phyloP scores from a whole-genome alignment of 1,140 invertebrate genomes.

The Lutraria rhynchaena region DNA sequence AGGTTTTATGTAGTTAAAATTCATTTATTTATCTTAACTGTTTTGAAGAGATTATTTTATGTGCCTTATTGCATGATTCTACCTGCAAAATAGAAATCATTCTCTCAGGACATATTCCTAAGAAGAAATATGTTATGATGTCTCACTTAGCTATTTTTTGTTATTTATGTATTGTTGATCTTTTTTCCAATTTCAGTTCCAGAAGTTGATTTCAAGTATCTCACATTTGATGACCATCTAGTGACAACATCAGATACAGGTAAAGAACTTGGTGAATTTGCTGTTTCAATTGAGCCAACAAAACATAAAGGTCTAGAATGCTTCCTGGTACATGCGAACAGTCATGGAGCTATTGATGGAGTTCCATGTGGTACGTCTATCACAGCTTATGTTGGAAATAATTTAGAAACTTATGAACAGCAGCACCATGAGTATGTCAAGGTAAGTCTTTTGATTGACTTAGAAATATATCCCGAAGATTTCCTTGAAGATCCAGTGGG shows the following conservation, averaged over 20 bases:
- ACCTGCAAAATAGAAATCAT: not conserved
- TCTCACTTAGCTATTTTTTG: too few species aligned
- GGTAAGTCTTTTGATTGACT: constrained; percentile 64
- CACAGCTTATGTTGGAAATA: constrained; percentile 78
- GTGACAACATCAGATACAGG: constrained; percentile 81
- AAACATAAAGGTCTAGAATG: constrained; percentile 76
- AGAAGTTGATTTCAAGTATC: constrained; percentile 79
- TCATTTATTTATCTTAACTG: not conserved
- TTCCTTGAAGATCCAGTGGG: too few species aligned
- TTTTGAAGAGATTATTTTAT: not conserved
- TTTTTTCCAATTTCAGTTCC: constrained; percentile 66
- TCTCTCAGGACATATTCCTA: constrained; percentile 13
- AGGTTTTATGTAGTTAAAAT: not conserved
- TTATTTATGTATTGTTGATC: too few species aligned
- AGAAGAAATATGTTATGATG: too few species aligned
- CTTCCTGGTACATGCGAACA: constrained; percentile 81
- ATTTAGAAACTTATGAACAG: constrained; percentile 81
- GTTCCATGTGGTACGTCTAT: constrained; percentile 82
- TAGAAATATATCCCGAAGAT: too few species aligned
- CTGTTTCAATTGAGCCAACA: constrained; percentile 76
- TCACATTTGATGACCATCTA: constrained; percentile 80
- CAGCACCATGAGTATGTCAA: constrained; percentile 82
- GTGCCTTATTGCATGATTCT: not conserved
- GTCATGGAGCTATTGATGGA: constrained; percentile 81
- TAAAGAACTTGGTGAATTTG: constrained; percentile 81